Conservation (phyloP, 1,140 invertebrate genomes). For the Drusus annulatus region DNA sequence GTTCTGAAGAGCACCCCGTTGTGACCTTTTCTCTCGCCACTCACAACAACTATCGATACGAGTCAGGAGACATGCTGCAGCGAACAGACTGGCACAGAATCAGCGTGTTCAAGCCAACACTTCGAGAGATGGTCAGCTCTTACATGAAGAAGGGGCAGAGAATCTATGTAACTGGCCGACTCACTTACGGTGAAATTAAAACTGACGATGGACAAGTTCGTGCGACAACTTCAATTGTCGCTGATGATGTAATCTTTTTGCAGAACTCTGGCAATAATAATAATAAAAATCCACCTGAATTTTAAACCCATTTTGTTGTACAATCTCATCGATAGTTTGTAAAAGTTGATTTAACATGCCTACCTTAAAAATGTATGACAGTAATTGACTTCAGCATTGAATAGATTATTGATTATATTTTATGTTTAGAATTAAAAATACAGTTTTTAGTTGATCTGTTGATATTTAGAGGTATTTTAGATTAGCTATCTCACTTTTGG, state of each 20-base stretch:
- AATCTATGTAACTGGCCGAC: constrained; percentile 85
- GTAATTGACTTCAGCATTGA: too few relatives aligned
- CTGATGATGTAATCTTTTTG: constrained; percentile 91
- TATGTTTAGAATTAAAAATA: too few relatives aligned
- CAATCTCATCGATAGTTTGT: too few relatives aligned
- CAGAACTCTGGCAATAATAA: constrained; percentile 59
- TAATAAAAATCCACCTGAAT: not conserved
- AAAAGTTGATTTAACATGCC: too few relatives aligned
- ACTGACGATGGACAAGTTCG: constrained; percentile 81
- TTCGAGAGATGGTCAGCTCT: constrained; percentile 84
- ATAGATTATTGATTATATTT: too few relatives aligned
- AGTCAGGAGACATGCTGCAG: constrained; percentile 84
- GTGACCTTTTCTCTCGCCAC: constrained; percentile 93
- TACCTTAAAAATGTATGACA: too few relatives aligned
- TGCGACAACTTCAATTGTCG: constrained; percentile 85
- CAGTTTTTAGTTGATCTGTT: too few relatives aligned
- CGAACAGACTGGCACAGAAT: constrained; percentile 94
- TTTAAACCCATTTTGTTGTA: too few relatives aligned
- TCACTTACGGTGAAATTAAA: constrained; percentile 90
- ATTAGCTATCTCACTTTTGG: too few relatives aligned
- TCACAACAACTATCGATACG: constrained; percentile 86
- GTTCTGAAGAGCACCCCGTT: constrained; percentile 86
- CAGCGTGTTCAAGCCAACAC: constrained; percentile 87
- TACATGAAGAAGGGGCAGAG: constrained; percentile 91
- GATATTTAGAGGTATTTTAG: too few relatives aligned